Evolutionary conservation across 35 echinoderm and acorn worm genomes (phyloP).

Genomic region (Eucidaris tribuloides): DNA sequence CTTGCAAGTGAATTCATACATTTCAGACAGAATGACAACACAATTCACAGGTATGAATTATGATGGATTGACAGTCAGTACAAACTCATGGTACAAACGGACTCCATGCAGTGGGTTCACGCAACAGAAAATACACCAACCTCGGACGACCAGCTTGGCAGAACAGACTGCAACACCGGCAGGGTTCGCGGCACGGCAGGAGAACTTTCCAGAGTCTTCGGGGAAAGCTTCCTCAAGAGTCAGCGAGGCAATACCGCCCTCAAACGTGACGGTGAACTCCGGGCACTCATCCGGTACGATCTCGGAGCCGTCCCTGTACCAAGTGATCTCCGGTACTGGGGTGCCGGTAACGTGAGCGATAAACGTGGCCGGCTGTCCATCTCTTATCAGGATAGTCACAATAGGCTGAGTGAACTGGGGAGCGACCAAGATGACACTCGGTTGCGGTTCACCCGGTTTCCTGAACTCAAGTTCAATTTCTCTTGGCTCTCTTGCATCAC

Average conservation of each 20-base stretch:
- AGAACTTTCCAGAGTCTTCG: constrained; percentile 80
- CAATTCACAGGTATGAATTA: no score
- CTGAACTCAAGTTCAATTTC: constrained; percentile 65
- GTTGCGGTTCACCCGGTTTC: constrained; percentile 28
- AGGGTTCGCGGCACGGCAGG: constrained; percentile 64
- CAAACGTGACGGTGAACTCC: constrained; percentile 57
- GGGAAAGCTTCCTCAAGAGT: constrained; percentile 82
- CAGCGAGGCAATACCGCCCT: constrained; percentile 52
- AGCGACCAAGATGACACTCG: constrained; percentile 34
- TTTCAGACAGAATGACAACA: no score
- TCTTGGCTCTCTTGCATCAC: constrained; percentile 52
- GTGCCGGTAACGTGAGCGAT: constrained; percentile 53
- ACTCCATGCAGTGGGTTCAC: no score
- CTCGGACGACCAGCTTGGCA: constrained; percentile 83
- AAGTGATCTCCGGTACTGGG: constrained; percentile 74
- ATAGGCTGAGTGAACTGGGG: constrained; percentile 69
- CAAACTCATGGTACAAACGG: no score
- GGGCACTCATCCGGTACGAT: constrained; percentile 64
- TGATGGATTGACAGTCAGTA: no score
- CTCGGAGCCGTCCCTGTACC: constrained; percentile 78
- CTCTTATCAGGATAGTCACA: constrained; percentile 48
- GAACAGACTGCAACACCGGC: constrained; percentile 78
- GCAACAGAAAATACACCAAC: constrained; percentile 54
- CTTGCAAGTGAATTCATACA: no score
- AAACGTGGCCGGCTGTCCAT: constrained; percentile 72